Percentiles rank a stretch among this genome's conserved stretches.
phyloP scores from a whole-genome alignment of 2,888 invertebrate species.

The Ochropleura plecta region DNA sequence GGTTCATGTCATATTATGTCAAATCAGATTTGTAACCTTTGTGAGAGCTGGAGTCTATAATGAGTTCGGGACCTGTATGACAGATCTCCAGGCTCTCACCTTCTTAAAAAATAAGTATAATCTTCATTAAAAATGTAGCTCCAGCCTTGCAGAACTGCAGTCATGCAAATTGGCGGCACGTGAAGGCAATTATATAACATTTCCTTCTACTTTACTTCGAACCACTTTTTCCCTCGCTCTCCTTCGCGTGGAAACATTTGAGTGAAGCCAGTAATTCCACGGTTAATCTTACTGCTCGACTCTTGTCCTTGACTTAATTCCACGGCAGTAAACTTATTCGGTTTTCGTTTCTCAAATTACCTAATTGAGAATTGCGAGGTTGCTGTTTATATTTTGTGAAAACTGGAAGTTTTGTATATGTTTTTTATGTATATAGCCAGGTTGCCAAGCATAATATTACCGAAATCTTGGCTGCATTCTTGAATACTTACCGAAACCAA shows the following conservation, averaged over 20 bases:
- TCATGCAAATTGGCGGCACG: slow-evolving; percentile 30
- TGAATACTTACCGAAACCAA: neutral
- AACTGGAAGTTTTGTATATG: slow-evolving; percentile 8
- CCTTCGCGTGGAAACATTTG: slow-evolving; percentile 52
- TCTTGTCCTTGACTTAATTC: slow-evolving; percentile 56
- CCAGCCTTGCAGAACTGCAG: slow-evolving; percentile 14
- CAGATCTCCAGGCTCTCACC: no score
- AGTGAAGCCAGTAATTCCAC: slow-evolving; percentile 48
- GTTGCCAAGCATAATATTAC: neutral
- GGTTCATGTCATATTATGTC: no score
- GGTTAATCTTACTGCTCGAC: slow-evolving; percentile 42
- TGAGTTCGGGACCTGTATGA: no score
- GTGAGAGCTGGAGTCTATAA: no score
- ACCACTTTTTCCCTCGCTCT: slow-evolving; percentile 32
- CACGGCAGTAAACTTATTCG: slow-evolving; percentile 13
- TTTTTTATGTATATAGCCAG: neutral
- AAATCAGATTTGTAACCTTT: no score
- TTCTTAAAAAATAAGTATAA: no score
- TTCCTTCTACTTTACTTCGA: slow-evolving; percentile 40
- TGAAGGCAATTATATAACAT: slow-evolving; percentile 51
- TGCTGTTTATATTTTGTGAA: slow-evolving; percentile 8
- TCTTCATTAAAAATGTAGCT: neutral
- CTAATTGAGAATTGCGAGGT: slow-evolving; percentile 21
- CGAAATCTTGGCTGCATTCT: slow-evolving; percentile 17
- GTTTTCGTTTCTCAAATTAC: slow-evolving; percentile 24